Evolutionary conservation across 1,140 invertebrate species (phyloP).

Genomic region (Oscheius sp.): DNA sequence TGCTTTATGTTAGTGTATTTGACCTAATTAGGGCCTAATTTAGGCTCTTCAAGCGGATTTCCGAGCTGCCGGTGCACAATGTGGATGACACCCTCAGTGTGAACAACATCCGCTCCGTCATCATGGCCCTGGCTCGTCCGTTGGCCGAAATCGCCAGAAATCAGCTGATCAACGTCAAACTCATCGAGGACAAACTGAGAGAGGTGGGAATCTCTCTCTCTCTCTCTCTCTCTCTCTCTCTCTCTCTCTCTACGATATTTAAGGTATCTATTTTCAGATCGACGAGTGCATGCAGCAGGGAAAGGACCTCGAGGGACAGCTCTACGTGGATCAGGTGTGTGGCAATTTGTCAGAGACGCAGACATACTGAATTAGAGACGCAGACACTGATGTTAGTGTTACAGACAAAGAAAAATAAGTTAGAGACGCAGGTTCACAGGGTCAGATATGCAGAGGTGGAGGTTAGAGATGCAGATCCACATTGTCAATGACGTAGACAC

Average conservation of each 20-base stretch:
- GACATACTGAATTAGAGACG: no score
- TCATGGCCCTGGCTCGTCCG: slow-evolving; percentile 1
- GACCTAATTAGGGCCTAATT: neutral
- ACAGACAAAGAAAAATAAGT: no score
- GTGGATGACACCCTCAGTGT: neutral
- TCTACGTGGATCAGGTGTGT: slow-evolving; percentile 2
- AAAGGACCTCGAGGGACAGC: neutral
- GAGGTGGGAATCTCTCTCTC: no score
- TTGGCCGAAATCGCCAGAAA: slow-evolving; percentile 16
- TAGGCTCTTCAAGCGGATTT: slow-evolving; percentile 4
- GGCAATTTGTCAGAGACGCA: no score
- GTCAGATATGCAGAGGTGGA: no score
- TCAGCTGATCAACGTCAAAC: slow-evolving; percentile 3
- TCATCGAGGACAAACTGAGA: slow-evolving; percentile 6
- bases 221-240: no score
- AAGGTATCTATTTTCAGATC: no score
- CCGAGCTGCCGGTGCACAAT: slow-evolving; percentile 14
- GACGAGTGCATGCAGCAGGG: neutral
- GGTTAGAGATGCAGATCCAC: no score
- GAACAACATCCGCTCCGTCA: neutral
- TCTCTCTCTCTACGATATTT: no score
- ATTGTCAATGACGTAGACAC: no score
- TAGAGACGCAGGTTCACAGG: no score
- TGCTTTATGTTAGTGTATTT: neutral
- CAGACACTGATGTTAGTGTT: no score